These are phyloP conservation scores for Anneissia japonica DNA, from an alignment of 35 echinoderm and acorn worm species.

Conservation along the genomic window DNA sequence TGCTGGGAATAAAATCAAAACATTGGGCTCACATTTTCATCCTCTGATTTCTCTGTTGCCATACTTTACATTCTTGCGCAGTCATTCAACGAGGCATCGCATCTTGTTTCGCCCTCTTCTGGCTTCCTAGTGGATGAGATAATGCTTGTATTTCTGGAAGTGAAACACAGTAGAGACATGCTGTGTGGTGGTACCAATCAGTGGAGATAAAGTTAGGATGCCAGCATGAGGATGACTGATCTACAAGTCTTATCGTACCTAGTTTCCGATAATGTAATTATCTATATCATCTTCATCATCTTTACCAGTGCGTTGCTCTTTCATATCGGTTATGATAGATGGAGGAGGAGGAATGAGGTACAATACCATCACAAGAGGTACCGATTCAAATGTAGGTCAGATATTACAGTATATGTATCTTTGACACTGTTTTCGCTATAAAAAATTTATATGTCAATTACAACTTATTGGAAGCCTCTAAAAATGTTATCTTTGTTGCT, in stretches of 20 bases:
- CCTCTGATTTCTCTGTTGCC: not conserved
- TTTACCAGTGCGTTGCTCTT: not conserved
- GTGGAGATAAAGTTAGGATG: not conserved
- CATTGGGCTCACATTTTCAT: not conserved
- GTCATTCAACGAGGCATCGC: not conserved
- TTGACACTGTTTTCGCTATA: too few species aligned
- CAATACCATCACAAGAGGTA: not conserved
- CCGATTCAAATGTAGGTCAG: not conserved
- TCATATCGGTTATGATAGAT: not conserved
- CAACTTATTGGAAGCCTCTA: too few species aligned
- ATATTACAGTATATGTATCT: not conserved
- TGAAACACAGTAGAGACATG: not conserved
- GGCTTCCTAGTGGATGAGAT: not conserved
- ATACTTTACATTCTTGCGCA: not conserved
- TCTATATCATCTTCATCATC: not conserved
- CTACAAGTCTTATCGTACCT: not conserved
- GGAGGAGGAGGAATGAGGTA: not conserved
- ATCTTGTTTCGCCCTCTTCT: not conserved
- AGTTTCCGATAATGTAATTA: too few species aligned
- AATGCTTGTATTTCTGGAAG: not conserved
- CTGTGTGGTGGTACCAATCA: not conserved
- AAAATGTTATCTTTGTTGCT: too few species aligned
- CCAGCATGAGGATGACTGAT: not conserved
- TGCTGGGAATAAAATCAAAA: not conserved
- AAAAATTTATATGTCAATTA: too few species aligned